These are phyloP conservation scores for Laticauda colubrina DNA, from an alignment of 2,113 vertebrate genomes.

Conservation along the genomic window DNA sequence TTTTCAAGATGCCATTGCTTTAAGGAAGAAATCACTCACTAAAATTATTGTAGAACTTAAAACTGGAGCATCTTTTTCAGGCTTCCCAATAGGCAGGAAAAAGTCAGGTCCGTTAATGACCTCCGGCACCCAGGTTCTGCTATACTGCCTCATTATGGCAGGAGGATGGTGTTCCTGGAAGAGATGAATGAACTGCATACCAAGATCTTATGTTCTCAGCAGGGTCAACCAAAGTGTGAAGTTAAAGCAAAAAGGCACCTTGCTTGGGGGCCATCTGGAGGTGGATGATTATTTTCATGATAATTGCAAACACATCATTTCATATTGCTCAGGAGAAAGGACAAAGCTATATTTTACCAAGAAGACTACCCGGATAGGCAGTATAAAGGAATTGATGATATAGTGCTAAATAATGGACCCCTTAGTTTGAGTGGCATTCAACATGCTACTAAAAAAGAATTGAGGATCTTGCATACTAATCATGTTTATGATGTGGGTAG, in stretches of 20 bases:
- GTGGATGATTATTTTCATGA: background rate
- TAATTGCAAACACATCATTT: background rate
- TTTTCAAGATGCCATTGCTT: background rate
- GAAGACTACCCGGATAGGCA: background rate
- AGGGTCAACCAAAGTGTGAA: background rate
- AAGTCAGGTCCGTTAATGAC: background rate
- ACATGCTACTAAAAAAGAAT: background rate
- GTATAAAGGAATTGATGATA: background rate
- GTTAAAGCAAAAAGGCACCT: background rate
- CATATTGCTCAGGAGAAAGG: background rate
- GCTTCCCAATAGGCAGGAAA: background rate
- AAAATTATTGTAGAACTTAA: background rate
- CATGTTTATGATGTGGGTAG: background rate
- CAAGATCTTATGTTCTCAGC: background rate
- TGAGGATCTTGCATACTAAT: background rate
- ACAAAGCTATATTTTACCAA: background rate
- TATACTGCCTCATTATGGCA: background rate
- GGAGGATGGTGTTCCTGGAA: background rate
- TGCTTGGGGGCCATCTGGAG: background rate
- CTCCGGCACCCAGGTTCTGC: background rate
- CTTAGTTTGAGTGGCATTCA: background rate
- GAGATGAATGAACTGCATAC: background rate
- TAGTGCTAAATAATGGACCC: background rate
- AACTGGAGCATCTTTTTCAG: background rate
- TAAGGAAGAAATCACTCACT: background rate